These are phyloP conservation scores for Cyclura pinguis DNA, from an alignment of 2,797 vertebrate species.

Conservation along the genomic window DNA sequence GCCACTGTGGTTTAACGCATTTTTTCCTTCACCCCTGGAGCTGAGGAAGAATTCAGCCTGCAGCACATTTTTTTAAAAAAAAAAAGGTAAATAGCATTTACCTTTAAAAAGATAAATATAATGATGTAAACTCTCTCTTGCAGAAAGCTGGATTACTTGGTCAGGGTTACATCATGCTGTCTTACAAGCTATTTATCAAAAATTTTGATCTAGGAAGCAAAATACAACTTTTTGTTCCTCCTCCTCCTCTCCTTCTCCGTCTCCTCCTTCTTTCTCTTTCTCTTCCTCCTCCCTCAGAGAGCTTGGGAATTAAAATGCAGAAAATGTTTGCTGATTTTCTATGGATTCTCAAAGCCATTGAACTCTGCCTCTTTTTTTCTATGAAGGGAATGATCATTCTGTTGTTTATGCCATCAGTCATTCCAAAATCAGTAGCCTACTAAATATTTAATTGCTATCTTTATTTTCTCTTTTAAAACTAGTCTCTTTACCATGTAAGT, in stretches of 20 bases:
- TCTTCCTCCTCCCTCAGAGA: background rate
- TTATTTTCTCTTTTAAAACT: background rate
- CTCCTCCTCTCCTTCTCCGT: background rate
- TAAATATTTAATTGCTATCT: background rate
- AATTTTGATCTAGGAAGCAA: background rate
- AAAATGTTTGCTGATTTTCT: background rate
- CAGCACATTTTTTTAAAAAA: background rate
- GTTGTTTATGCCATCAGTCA: background rate
- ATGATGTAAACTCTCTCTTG: constrained; percentile 42
- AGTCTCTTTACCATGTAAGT: background rate
- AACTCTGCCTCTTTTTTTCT: background rate
- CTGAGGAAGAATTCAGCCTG: constrained; percentile 13
- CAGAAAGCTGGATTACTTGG: background rate
- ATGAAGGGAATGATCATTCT: background rate
- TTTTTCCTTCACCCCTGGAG: constrained; percentile 29
- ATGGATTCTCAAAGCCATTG: background rate
- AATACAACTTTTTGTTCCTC: background rate
- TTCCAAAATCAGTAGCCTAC: background rate
- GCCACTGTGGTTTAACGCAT: constrained; percentile 45
- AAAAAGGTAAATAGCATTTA: constrained; percentile 40
- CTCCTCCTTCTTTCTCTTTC: background rate
- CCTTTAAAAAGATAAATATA: background rate
- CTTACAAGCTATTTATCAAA: background rate
- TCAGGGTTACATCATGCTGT: background rate
- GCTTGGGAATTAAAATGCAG: background rate